Evolutionary conservation across 2,888 invertebrate genomes (phyloP).

Genomic region (Danaus chrysippus): DNA sequence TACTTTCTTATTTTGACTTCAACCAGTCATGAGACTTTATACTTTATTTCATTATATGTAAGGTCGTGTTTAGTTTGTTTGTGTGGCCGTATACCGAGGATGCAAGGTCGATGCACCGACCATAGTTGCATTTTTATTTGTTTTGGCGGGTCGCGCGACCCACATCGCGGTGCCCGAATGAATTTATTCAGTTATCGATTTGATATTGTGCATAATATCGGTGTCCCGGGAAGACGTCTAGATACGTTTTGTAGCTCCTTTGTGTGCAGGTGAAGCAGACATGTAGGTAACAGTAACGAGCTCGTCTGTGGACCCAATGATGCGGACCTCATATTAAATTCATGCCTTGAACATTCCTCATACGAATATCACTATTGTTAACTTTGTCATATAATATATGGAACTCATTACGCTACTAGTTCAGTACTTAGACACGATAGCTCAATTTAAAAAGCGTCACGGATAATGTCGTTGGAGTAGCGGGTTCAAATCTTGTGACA

Average conservation of each 20-base stretch:
- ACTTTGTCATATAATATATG: no score
- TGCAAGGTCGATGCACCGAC: conserved; percentile 76
- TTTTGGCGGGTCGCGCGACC: conserved; percentile 75
- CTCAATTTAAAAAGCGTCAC: no score
- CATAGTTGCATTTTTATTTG: conserved; percentile 77
- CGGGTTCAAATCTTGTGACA: no score
- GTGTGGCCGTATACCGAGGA: conserved; percentile 43
- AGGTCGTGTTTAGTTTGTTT: conserved; percentile 43
- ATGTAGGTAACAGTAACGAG: conserved; percentile 22
- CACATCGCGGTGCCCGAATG: conserved; percentile 71
- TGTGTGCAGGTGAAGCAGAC: conserved; percentile 19
- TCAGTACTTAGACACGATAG: no score
- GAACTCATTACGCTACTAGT: no score
- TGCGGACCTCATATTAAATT: conserved; percentile 15
- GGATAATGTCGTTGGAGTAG: no score
- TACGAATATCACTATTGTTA: neutral
- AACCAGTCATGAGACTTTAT: conserved; percentile 42
- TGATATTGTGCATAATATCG: conserved; percentile 68
- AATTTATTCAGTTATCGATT: conserved; percentile 78
- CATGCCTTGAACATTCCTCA: conserved; percentile 15
- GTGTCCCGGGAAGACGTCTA: conserved; percentile 44
- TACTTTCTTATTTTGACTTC: conserved; percentile 74
- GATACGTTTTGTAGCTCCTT: conserved; percentile 17
- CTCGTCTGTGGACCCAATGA: conserved; percentile 20
- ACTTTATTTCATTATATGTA: conserved; percentile 44